phyloP scores from a whole-genome alignment of 2,113 vertebrate genomes.

The Xiphorhynchus elegans region DNA sequence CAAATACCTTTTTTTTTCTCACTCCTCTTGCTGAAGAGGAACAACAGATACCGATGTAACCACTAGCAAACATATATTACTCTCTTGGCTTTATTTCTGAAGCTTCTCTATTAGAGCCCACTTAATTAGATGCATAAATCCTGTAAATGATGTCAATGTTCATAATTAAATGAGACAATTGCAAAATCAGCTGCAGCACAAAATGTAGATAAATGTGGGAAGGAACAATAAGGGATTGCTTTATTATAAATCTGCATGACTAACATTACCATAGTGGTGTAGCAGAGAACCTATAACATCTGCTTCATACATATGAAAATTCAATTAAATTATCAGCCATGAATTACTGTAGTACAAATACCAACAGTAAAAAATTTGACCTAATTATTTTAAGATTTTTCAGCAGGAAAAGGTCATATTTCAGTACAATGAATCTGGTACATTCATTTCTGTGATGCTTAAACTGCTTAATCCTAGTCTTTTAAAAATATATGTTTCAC shows the following conservation, averaged over 20 bases:
- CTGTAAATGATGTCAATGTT: conserved; percentile 63
- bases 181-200: conserved; percentile 44
- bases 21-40: not conserved
- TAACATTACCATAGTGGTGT: conserved; percentile 48
- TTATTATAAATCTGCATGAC: conserved; percentile 65
- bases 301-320: conserved; percentile 74
- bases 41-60: conserved; percentile 15
- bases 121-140: conserved; percentile 66
- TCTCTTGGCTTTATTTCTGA: conserved; percentile 41
- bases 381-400: conserved; percentile 71
- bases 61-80: conserved; percentile 35
- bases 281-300: conserved; percentile 64
- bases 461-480: not conserved
- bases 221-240: conserved; percentile 35
- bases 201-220: conserved; percentile 62
- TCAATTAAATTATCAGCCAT: conserved; percentile 73
- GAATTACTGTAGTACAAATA: conserved; percentile 65
- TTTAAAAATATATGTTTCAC: not conserved
- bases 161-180: conserved; percentile 68
- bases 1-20: not conserved
- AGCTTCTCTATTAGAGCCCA: conserved; percentile 28
- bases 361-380: conserved; percentile 58
- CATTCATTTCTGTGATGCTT: conserved; percentile 24
- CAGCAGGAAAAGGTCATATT: conserved; percentile 51
- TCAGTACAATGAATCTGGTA: not conserved